These are phyloP conservation scores for Limanda limanda DNA, from an alignment of 2,113 vertebrate genomes.

Conservation along the genomic window DNA sequence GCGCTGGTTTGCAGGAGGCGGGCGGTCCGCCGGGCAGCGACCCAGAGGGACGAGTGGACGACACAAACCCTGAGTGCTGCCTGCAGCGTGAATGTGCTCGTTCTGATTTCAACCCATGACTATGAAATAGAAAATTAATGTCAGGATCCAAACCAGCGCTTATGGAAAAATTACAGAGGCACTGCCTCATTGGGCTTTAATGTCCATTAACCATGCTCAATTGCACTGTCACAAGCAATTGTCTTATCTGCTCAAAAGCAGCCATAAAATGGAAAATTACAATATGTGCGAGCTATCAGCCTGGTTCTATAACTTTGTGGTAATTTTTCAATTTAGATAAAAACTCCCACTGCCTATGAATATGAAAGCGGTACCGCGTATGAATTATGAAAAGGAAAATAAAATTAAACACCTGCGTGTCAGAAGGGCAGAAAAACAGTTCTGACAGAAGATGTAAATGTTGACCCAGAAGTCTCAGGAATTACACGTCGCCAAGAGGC, in stretches of 20 bases:
- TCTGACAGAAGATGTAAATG: constrained; percentile 66
- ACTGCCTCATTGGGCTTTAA: constrained; percentile 75
- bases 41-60: constrained; percentile 47
- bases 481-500: constrained; percentile 44
- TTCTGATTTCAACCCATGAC: constrained; percentile 64
- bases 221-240: constrained; percentile 83
- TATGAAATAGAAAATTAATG: constrained; percentile 73
- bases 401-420: constrained; percentile 61
- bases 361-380: constrained; percentile 53
- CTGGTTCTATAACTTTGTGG: constrained; percentile 64
- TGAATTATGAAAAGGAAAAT: constrained; percentile 42
- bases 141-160: constrained; percentile 63
- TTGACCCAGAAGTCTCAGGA: constrained; percentile 48
- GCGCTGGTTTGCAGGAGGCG: constrained; percentile 30
- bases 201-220: constrained; percentile 81
- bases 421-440: constrained; percentile 52
- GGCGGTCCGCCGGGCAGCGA: constrained; percentile 3
- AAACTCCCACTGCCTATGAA: constrained; percentile 54
- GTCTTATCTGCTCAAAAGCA: constrained; percentile 81
- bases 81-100: constrained; percentile 56
- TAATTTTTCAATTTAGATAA: constrained; percentile 82
- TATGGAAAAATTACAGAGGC: constrained; percentile 69
- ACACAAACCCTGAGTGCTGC: constrained; percentile 52
- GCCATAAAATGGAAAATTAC: constrained; percentile 78
- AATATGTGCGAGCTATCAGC: constrained; percentile 72